Evolutionary conservation across 1,140 invertebrate genomes (phyloP).

Genomic region (Hormaphis cornu): DNA sequence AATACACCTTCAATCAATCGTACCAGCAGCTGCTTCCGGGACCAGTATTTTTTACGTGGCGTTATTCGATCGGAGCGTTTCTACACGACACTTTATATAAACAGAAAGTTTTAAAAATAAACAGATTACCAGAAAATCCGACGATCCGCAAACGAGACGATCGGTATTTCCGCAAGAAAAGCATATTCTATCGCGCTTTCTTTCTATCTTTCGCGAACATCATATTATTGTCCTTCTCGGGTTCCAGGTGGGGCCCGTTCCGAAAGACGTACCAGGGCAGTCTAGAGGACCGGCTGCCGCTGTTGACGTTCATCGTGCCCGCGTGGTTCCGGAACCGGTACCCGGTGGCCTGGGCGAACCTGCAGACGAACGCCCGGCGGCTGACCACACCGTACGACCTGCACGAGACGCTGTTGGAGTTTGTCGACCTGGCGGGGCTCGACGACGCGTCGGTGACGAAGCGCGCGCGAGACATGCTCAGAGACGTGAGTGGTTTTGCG

Average conservation of each 20-base stretch:
- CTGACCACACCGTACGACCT: slow-evolving; percentile 55
- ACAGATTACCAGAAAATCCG: too few relatives aligned
- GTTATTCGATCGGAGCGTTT: too few relatives aligned
- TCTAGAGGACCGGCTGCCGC: slow-evolving; percentile 59
- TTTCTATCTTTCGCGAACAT: too few relatives aligned
- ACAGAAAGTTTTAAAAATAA: too few relatives aligned
- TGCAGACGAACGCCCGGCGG: slow-evolving; percentile 47
- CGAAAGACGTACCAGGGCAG: slow-evolving; percentile 53
- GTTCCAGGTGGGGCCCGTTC: slow-evolving; percentile 54
- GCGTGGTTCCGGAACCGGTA: slow-evolving; percentile 49
- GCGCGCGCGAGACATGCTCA: slow-evolving; percentile 39
- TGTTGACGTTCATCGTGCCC: slow-evolving; percentile 53
- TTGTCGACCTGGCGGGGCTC: slow-evolving; percentile 41
- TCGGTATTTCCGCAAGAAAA: too few relatives aligned
- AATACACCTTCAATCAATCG: too few relatives aligned
- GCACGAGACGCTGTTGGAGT: slow-evolving; percentile 54
- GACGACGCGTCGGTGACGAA: slow-evolving; percentile 42
- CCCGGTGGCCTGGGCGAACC: slow-evolving; percentile 44
- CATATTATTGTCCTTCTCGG: too few relatives aligned
- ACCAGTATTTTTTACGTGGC: too few relatives aligned
- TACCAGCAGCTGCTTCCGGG: too few relatives aligned
- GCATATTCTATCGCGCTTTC: too few relatives aligned
- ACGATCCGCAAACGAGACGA: too few relatives aligned
- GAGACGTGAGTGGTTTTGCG: slow-evolving; percentile 36
- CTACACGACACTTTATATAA: too few relatives aligned